Evolutionary conservation across 2,113 vertebrate species (phyloP), one percentile per base, ranked within the genome.

Genomic region (Pluvialis apricaria): DNA sequence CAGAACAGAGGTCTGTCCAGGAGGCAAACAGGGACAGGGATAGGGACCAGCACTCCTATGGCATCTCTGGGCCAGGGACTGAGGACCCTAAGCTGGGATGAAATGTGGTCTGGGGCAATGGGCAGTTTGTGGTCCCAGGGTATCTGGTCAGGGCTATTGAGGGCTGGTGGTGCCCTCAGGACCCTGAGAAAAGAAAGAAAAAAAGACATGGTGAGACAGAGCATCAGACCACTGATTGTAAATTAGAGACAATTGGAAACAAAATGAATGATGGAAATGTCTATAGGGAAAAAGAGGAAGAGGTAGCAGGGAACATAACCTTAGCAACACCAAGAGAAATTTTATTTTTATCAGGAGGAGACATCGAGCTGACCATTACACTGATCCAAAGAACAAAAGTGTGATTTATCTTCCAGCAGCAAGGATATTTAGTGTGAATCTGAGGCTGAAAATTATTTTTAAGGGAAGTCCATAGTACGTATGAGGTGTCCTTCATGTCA

Each of bases 401-500:
- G 45, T 70, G 42, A 92, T 96, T 89, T 94, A 82, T 86, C 69
- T 78, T 84, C 57, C 38, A 90, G 61, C 11, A 75, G 52, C 25
- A 90, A 89, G 38, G 38, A 85, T 87, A 87, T 55, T 86, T 78
- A 0, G 0, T 76, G 38, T 57, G 82, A 93, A 44, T 85, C n/a
- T 75, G 29, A 91, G 38, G 9, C 17, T 88, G 32, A 31, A 71
- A 90, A 87, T 60, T 70, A 84, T 75, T 95, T 96, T 81, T 89
- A 80, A 65, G 45, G 9, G 19, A 92, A 91, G 16, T 44, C 31
- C 64, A 66, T 25, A 66, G 38, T 45, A 54, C 19, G 28, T 49
- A 65, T 2, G 5, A 61, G 9, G 5, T 81, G n/a, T 86, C 60
- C 68, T 91, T 91, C 49, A 44, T 25, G 21, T 66, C 60, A 84